Evolutionary conservation across 2,888 invertebrate species (phyloP).

Genomic region (Liodrosophila aerea): DNA sequence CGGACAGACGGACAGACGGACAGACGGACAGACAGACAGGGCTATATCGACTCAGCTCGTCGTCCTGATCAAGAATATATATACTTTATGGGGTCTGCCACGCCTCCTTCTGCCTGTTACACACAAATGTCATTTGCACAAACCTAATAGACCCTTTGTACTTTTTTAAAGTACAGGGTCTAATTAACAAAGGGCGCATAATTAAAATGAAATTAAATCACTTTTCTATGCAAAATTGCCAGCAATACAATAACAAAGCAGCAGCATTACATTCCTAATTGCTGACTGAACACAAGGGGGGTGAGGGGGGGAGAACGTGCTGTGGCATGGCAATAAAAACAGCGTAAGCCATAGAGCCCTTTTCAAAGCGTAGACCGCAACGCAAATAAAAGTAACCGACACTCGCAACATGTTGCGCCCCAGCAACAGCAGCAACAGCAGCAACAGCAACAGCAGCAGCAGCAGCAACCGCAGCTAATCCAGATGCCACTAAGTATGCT

Average conservation of each 20-base stretch:
- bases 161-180: no score
- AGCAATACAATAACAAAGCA: background rate
- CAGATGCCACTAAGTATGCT: slow-evolving; percentile 48
- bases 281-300: slow-evolving; percentile 17
- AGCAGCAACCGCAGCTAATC: slow-evolving; percentile 39
- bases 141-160: no score
- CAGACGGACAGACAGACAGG: no score
- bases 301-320: no score
- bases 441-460: background rate
- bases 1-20: no score
- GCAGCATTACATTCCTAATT: slow-evolving; percentile 46
- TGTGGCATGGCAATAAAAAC: slow-evolving; percentile 26
- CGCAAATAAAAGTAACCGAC: slow-evolving; percentile 32
- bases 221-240: slow-evolving; percentile 42
- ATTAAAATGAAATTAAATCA: slow-evolving; percentile 46
- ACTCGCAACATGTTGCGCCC: slow-evolving; percentile 41
- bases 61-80: no score
- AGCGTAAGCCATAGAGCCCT: slow-evolving; percentile 13
- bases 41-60: no score
- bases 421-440: slow-evolving; percentile 6
- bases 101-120: no score
- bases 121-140: no score
- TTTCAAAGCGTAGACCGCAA: slow-evolving; percentile 42
- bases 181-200: slow-evolving; percentile 40
- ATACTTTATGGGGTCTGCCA: no score